phyloP scores from a whole-genome alignment of 2,113 vertebrate species.

The Tachycineta bicolor region DNA sequence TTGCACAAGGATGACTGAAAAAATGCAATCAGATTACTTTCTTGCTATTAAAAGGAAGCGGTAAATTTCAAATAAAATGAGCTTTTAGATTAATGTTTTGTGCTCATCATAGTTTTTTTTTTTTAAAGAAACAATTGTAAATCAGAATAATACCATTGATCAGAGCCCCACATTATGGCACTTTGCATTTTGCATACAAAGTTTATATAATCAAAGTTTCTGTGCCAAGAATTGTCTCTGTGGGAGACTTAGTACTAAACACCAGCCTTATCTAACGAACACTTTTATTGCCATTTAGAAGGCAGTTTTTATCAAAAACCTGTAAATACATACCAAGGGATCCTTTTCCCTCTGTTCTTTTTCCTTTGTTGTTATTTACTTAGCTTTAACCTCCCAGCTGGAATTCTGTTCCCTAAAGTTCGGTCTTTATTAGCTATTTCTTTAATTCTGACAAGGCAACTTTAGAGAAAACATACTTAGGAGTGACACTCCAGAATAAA shows the following conservation, averaged over 20 bases:
- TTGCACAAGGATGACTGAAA: background rate
- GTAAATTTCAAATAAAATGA: conserved; percentile 7
- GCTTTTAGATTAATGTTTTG: conserved; percentile 62
- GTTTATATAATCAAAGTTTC: conserved; percentile 45
- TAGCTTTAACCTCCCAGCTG: background rate
- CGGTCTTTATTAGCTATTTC: background rate
- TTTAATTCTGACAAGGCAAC: background rate
- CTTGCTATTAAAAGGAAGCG: conserved; percentile 29
- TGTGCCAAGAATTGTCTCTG: conserved; percentile 6
- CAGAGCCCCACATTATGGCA: background rate
- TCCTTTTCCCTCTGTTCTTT: background rate
- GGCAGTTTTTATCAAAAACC: background rate
- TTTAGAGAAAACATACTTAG: background rate
- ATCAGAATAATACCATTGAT: conserved; percentile 37
- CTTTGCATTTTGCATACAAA: conserved; percentile 49
- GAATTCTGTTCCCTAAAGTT: background rate
- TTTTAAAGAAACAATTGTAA: conserved; percentile 13
- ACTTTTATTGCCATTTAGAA: background rate
- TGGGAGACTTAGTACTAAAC: background rate
- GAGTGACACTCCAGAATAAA: background rate
- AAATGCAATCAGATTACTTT: conserved; percentile 25
- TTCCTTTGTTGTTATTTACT: background rate
- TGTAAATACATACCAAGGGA: background rate
- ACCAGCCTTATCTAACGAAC: conserved; percentile 13
- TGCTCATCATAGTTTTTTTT: background rate